Conservation (phyloP, 2,113 vertebrate species). For the Cnemophilus loriae region DNA sequence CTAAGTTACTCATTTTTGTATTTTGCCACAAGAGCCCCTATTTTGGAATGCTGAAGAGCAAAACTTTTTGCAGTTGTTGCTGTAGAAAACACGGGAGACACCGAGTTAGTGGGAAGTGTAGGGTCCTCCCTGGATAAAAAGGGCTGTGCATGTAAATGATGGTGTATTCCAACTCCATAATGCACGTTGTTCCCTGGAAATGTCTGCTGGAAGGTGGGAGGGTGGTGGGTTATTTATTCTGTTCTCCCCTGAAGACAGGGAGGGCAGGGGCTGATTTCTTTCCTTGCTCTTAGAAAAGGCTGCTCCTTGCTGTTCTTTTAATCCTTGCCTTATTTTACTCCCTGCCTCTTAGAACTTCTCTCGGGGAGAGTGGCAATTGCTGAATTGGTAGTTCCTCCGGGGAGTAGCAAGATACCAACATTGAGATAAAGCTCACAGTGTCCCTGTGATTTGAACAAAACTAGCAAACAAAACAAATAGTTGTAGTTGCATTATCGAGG, state of each 20-base stretch:
- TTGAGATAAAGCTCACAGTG: background rate
- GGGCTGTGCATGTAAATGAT: fast-evolving
- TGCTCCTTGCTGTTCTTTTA: background rate
- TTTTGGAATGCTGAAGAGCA: background rate
- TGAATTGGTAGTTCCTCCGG: background rate
- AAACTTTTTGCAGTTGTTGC: background rate
- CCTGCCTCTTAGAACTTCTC: background rate
- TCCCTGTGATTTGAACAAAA: background rate
- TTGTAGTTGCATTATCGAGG: background rate
- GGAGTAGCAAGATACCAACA: background rate
- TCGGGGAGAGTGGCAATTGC: background rate
- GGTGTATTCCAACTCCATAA: background rate
- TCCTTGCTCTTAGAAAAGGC: fast-evolving
- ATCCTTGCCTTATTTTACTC: background rate
- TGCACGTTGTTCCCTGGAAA: background rate
- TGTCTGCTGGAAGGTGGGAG: background rate
- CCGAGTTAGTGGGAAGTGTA: background rate
- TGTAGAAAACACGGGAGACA: fast-evolving
- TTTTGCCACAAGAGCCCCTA: fast-evolving
- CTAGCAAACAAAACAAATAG: background rate
- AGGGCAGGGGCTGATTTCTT: background rate
- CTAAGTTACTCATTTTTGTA: background rate
- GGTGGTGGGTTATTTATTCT: background rate
- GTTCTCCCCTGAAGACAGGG: background rate
- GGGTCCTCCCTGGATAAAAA: background rate